Evolutionary conservation across 2,113 vertebrate genomes (phyloP).

Genomic region (Speoplatyrhinus poulsoni): DNA sequence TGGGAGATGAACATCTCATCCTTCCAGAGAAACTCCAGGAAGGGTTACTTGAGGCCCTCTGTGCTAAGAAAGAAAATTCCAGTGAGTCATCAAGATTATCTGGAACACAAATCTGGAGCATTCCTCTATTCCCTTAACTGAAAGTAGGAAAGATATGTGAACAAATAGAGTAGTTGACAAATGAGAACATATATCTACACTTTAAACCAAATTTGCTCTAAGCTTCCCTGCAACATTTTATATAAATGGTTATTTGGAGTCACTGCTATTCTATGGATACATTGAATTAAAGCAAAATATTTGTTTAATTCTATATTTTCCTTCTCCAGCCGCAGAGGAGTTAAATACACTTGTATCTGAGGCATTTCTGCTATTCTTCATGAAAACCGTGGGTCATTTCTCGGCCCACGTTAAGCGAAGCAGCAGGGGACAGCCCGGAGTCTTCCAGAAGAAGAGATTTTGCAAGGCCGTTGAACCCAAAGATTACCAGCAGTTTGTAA

Average conservation of each 20-base stretch:
- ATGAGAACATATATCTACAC: too few relatives aligned
- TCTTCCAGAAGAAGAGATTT: conserved; percentile 81
- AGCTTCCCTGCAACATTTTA: too few relatives aligned
- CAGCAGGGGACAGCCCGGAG: conserved; percentile 37
- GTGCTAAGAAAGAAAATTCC: conserved; percentile 27
- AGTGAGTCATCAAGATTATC: conserved; percentile 34
- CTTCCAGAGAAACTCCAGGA: conserved; percentile 80
- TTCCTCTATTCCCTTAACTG: too few relatives aligned
- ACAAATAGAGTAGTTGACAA: too few relatives aligned
- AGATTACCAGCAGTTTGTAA: conserved; percentile 73
- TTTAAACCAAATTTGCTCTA: too few relatives aligned
- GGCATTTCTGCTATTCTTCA: conserved; percentile 81
- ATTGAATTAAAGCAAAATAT: not conserved
- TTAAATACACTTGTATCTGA: conserved; percentile 79
- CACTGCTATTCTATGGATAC: not conserved
- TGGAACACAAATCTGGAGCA: not conserved
- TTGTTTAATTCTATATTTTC: not conserved
- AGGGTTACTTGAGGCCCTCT: conserved; percentile 69
- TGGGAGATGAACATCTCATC: conserved; percentile 81
- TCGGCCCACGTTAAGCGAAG: conserved; percentile 71
- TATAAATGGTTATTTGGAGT: not conserved
- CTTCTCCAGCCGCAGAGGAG: conserved; percentile 74
- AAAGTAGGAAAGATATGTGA: too few relatives aligned
- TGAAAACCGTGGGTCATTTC: conserved; percentile 81
- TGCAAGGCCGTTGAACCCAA: conserved; percentile 75